Conservation (phyloP, 1,140 invertebrate species). For the Zaprionus capensis region DNA sequence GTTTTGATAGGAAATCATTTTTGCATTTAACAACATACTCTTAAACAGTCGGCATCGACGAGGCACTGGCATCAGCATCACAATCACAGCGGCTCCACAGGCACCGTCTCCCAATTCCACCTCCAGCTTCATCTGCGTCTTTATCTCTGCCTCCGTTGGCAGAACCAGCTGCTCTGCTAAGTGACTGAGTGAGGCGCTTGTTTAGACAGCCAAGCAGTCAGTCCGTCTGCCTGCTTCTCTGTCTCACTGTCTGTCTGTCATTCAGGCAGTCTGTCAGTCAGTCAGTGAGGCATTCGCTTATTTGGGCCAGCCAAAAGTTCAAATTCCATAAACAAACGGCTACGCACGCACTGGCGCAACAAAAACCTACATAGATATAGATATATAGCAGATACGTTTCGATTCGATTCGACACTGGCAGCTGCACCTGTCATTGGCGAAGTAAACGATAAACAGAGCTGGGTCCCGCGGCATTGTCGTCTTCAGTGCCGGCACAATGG, state of each 20-base stretch:
- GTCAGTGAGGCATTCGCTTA: conserved; percentile 26
- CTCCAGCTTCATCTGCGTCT: not conserved
- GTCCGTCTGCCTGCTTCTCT: not conserved
- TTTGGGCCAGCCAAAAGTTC: conserved; percentile 63
- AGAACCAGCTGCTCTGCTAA: conserved; percentile 30
- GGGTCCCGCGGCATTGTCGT: conserved; percentile 22
- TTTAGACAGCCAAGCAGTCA: conserved; percentile 29
- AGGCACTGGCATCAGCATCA: conserved; percentile 16
- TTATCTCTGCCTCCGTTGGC: not conserved
- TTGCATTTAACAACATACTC: conserved; percentile 78
- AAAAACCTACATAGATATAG: conserved; percentile 48
- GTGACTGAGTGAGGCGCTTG: conserved; percentile 48
- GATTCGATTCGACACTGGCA: conserved; percentile 56
- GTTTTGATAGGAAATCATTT: conserved; percentile 80
- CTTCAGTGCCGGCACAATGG: conserved; percentile 53
- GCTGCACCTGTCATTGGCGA: conserved; percentile 78
- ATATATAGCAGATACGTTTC: conserved; percentile 28
- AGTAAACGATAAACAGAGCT: conserved; percentile 71
- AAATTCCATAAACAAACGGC: conserved; percentile 75
- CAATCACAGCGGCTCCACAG: conserved; percentile 23
- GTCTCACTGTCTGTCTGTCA: conserved; percentile 5
- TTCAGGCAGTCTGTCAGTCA: conserved; percentile 28
- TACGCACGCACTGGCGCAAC: conserved; percentile 41
- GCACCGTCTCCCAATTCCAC: not conserved
- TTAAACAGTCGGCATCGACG: conserved; percentile 56